Base-by-base conservation (phyloP, 2,113 vertebrate species). In the Pomatostomus ruficeps region DNA sequence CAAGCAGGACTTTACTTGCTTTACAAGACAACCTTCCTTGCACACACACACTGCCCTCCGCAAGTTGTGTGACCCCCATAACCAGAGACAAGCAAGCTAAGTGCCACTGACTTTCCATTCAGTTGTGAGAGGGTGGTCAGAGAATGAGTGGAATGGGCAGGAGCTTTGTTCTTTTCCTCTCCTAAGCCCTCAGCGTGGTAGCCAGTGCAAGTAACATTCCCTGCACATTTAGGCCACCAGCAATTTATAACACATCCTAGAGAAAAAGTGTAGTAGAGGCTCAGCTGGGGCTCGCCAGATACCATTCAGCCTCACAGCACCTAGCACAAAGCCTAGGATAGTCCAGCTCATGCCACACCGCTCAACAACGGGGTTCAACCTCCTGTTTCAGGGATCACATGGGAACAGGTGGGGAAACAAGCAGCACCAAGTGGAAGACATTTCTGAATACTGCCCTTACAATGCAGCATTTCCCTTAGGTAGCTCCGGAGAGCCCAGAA, bases 21-120 rank as follows among this genome's bases (percentile, higher is more conserved):
- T n/a, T n/a, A n/a, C n/a, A n/a, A n/a, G n/a, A n/a, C n/a, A n/a
- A n/a, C n/a, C n/a, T 81, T 36, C 12, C 10, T n/a, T 29, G 19
- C 4, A 48, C 21, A 40, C 14, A 3, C 4, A 59, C 10, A 7
- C 7, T 6, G 1, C 17, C 3, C 13, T 16, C 24, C 18, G 25
- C 68, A 71, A 85, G n/a, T 9, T 33, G 24, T 12, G 24, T 48
- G 51, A 71, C 33, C 10, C 11, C 33, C 33, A 29, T 11, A 58
- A 75, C 8, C 52, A 57, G 26, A 55, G 9, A 49, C 35, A 20
- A 81, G 14, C 19, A 8, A 71, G 20, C 43, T n/a, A n/a, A 48
- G 31, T 25, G 20, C 7, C n/a, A 76, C 14, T 63, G 31, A 22
- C 36, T 92, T 68, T 25, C n/a, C 45, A 57, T 61, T 83, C 3